Evolutionary conservation across 2,888 invertebrate species (phyloP), one percentile per base, ranked within the genome.

Genomic region (Rhagophthalmus giganteus): DNA sequence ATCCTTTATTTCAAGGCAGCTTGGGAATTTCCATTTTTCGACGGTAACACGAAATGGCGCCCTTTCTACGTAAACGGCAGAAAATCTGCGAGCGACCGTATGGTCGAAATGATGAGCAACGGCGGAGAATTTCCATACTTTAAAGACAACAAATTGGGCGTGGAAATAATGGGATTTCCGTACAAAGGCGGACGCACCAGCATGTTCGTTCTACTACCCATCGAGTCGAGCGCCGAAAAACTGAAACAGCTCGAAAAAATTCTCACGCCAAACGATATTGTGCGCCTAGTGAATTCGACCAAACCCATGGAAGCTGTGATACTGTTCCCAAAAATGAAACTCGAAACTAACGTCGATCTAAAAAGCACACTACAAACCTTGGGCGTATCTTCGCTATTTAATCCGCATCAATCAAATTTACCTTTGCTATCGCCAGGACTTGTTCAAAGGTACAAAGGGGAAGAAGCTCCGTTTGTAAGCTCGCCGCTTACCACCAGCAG

Each of bases 1-100:
- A 86, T 87, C 0, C 75, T 88, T 13, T 87, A 86, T 67, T 89
- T 88, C 63, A 83, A 79, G 42, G 87, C 85, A 2, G 81, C 82
- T 54, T 89, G 89, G 89, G 76, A 81, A 59, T 70, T 76, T 7
- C 82, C 84, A 1, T 89, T 88, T 66, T 63, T 78, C 28, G 74
- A 76, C 0, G 76, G 76, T 26, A 65, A 72, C 20, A 87, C 87
- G 0, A 71, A 65, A 55, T 77, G 77, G 84, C 76, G 77, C 58
- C 73, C 77, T 15, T 87, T 87, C 63, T 81, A 70, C 65, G 70
- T 76, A 0, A 74, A 80, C 53, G 80, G 81, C 5, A 70, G 73
- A 39, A 75, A 68, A 31, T 65, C 74, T 1, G 65, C 65, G 1
- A 70, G 72, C 10, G 68, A 72, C 45, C 67, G 78, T 34, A 67